A percentile compares a stretch with the other conserved stretches of the same genome.
These are phyloP conservation scores for Endotricha flammealis DNA, from an alignment of 2,888 invertebrate species.

Conservation along the genomic window DNA sequence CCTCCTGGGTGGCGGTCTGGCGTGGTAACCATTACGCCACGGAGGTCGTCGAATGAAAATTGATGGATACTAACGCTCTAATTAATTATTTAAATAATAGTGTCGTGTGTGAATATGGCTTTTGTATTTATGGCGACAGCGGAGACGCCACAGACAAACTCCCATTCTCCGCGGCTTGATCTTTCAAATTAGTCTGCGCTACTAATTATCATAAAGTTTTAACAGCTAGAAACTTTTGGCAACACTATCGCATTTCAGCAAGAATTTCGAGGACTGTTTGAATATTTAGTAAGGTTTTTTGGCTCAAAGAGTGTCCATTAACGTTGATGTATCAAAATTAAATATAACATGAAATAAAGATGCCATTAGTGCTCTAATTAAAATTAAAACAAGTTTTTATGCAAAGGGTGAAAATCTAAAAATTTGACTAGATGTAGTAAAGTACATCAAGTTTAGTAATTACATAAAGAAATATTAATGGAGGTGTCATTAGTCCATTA, in stretches of 20 bases:
- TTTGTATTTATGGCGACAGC: too few relatives aligned
- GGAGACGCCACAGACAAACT: constrained; percentile 32
- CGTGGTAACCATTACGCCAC: too few relatives aligned
- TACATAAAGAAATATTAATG: too few relatives aligned
- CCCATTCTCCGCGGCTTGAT: constrained; percentile 43
- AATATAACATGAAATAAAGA: constrained; percentile 20
- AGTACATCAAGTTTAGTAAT: too few relatives aligned
- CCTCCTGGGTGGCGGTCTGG: too few relatives aligned
- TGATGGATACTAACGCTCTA: too few relatives aligned
- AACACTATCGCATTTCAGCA: constrained; percentile 48
- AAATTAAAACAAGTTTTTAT: constrained; percentile 9
- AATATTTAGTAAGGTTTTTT: constrained; percentile 42
- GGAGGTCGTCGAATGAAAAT: too few relatives aligned
- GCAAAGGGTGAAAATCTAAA: too few relatives aligned
- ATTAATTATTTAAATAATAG: too few relatives aligned
- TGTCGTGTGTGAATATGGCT: constrained; percentile 1
- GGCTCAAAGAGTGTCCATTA: constrained; percentile 23
- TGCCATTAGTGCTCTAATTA: constrained; percentile 20
- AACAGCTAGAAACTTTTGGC: constrained; percentile 50
- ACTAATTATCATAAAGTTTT: constrained; percentile 64
- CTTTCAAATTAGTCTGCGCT: constrained; percentile 54
- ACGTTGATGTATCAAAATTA: constrained; percentile 22
- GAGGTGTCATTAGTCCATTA: too few relatives aligned
- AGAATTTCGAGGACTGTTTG: constrained; percentile 35
- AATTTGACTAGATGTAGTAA: too few relatives aligned